Base-by-base conservation (phyloP, 1,140 invertebrate genomes). In the Bactericera cockerelli region DNA sequence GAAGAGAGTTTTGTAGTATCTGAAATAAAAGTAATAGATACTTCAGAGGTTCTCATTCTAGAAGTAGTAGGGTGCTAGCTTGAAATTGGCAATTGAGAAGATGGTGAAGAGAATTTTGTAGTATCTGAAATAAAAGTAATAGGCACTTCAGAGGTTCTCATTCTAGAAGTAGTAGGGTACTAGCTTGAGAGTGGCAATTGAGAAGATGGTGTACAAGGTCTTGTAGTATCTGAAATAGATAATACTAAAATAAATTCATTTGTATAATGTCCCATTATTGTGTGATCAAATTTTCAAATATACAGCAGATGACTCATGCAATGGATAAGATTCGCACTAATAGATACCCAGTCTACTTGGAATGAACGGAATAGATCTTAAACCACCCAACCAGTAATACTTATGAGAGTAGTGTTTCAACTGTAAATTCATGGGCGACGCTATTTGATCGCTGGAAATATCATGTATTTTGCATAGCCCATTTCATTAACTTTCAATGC, bases 1-100 rank as follows among this genome's bases (percentile, higher is more conserved):
- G 55, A 84, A 83, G 56, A 86, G 68, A 1, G 74, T 72, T 49
- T 81, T 72, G 70, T 89, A 91, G 64, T 81, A 80, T 65, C 86
- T 81, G 70, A 65, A 75, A 71, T 66, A 25, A 19, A 56, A 56
- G 22, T 2, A 54, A 59, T n/a, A n/a, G n/a, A 55, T 10, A 10
- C 10, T 55, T 11, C 31, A 68, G 1, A 74, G 54, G 4, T 66
- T 69, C 66, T 84, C 82, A 10, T 70, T 70, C 80, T 80, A 84
- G 6, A 75, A 65, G 55, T 70, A 74, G 36, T 70, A 69, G 0
- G 82, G 79, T n/a, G 82, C 67, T 2, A 76, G 2, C 0, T 76
- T 76, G 4, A 82, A 81, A 14, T 82, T 42, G 0, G 80, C 59
- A 33, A 91, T 76, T 14, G 83, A 80, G 49, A 81, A 71, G 1